A percentile compares a stretch with the other conserved stretches of the same genome.
These are phyloP conservation scores for Miltochrista miniata DNA, from an alignment of 2,888 invertebrate genomes.

Conservation along the genomic window DNA sequence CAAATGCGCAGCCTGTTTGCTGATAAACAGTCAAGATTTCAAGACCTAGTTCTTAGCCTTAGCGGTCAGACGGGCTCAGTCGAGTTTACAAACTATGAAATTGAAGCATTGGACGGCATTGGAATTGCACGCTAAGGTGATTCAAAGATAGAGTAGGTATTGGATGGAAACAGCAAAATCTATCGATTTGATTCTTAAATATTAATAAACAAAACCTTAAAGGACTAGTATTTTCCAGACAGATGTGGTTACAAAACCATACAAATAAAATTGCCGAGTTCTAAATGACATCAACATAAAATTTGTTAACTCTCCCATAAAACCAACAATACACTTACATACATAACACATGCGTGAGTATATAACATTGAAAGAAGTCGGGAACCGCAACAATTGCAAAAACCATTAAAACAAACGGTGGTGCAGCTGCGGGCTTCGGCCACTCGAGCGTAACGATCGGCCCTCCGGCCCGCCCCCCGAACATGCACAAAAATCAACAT, in stretches of 20 bases:
- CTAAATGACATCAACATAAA: conserved; percentile 37
- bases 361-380: conserved; percentile 61
- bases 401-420: conserved; percentile 78
- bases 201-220: no score
- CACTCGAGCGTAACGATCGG: conserved; percentile 72
- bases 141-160: no score
- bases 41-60: no score
- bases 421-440: conserved; percentile 70
- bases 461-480: conserved; percentile 74
- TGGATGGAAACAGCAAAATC: no score
- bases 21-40: no score
- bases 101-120: no score
- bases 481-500: conserved; percentile 80
- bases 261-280: conserved; percentile 21
- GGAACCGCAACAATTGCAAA: conserved; percentile 66
- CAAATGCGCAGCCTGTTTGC: no score
- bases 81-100: no score
- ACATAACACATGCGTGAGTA: conserved; percentile 55
- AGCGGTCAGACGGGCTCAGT: no score
- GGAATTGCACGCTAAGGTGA: no score
- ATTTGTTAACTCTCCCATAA: conserved; percentile 66
- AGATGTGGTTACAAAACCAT: conserved; percentile 3
- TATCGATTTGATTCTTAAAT: no score
- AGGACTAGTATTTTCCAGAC: no score
- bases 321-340: conserved; percentile 43